Base-by-base conservation (phyloP, 2,797 vertebrate genomes). In the Hybognathus amarus region DNA sequence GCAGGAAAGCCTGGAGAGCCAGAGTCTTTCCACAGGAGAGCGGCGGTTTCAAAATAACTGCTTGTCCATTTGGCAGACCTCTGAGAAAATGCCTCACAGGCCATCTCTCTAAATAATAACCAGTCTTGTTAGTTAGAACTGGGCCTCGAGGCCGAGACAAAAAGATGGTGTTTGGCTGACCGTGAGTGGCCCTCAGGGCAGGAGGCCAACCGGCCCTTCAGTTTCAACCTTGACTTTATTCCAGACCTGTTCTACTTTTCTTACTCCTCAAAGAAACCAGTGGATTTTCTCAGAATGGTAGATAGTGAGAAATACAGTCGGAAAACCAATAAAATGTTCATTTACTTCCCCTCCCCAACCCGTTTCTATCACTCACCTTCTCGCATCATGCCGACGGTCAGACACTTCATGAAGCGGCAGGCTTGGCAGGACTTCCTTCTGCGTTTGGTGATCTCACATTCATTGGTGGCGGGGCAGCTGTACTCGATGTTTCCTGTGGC, bases 341-440 rank as follows among this genome's bases (percentile, higher is more conserved):
- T 64, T 82, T 33, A n/a, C 33, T 77, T 45, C 20, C 33, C 61
- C 64, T 71, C 18, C 30, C 88, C 85, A 83, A 47, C 27, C 22
- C 13, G 47, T 80, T 42, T 89, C 85, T 86, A 85, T 89, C 89
- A 88, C 90, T 97, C 96, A 99, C 98, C 98, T 98, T 99, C 98
- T 91, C 98, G 98, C 95, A 99, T 96, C 98, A 99, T 99, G 91
- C 98, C 98, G 87, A 99, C 98, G 92, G 97, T 99, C 91, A 98
- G 96, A 96, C 98, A 99, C 94, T 99, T 99, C 98, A 99, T 99
- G 94, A 99, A 99, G 93, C 97, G 98, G 94, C 98, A 99, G 88
- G 98, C 98, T 95, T 99, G 98, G 96, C 98, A 99, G 70, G 98
- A 99, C 93, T 99, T 99, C 94, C 98, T 97, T 95, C 98, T 96